These are phyloP conservation scores for Falcunculus frontatus DNA, from an alignment of 2,113 vertebrate species.

Conservation along the genomic window DNA sequence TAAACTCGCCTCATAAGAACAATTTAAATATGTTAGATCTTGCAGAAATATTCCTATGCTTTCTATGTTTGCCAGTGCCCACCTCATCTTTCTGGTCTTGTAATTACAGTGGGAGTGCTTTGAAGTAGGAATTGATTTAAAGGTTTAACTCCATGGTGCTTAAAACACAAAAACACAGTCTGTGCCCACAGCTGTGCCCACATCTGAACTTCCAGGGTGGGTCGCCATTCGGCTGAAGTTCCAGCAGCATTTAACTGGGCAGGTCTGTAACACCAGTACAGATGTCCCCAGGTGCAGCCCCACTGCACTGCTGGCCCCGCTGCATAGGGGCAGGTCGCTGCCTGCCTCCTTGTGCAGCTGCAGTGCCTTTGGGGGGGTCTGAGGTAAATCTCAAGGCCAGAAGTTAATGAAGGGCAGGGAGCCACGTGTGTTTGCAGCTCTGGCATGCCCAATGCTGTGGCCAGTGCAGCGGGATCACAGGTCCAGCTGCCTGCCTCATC, in stretches of 20 bases:
- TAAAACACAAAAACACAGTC: neutral
- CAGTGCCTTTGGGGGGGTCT: neutral
- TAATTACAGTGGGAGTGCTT: neutral
- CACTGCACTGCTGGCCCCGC: accelerated
- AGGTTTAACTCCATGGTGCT: neutral
- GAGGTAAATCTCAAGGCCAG: neutral
- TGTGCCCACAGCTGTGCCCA: neutral
- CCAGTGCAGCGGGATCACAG: neutral
- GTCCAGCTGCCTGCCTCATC: neutral
- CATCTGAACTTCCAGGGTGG: neutral
- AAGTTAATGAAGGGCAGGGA: neutral
- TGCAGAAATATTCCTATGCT: neutral
- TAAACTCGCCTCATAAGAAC: neutral
- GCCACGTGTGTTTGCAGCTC: neutral
- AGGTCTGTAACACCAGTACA: accelerated
- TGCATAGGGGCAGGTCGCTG: neutral
- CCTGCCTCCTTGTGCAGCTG: neutral
- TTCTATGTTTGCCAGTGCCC: neutral
- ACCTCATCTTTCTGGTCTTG: neutral
- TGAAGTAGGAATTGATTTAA: neutral
- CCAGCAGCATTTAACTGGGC: neutral
- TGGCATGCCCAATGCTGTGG: accelerated
- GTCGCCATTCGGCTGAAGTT: neutral
- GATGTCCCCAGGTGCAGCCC: neutral
- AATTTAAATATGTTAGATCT: neutral